Base-by-base conservation (phyloP, 2,797 vertebrate species). In the Smutsia gigantea region DNA sequence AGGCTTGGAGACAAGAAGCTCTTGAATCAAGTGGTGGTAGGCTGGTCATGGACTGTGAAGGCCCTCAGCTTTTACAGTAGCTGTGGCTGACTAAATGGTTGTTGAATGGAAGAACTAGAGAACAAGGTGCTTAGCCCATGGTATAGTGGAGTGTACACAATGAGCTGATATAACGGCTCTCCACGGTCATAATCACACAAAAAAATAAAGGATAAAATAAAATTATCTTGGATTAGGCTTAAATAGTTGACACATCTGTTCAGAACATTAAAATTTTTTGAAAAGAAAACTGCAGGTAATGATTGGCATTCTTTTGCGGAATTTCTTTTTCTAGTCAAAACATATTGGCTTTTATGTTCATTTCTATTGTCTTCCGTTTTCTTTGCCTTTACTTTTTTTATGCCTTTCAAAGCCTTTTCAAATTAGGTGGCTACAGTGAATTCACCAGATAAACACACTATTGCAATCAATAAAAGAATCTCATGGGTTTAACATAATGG, bases 251-350 rank as follows among this genome's bases (percentile, higher is more conserved):
- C 63, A 78, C 23, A 23, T 42, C 49, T 46, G 9, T 69, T 94
- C 63, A 84, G 42, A 69, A 85, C 17, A 81, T 55, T 46, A 34
- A 72, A 74, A 69, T 55, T 83, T 82, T 63, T 83, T 82, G 42
- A 53, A 87, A 94, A 85, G 68, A 74, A 87, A 94, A 95, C 87
- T 71, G 4, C 42, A 7, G 46, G 21, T 23, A 66, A 55, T 42
- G 37, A 77, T 71, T 94, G 31, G 27, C 9, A 83, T 81, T 93
- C 18, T 94, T 72, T 21, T 13, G 2, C 68, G 34, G 78, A 84
- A 91, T 79, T 84, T 85, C 25, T 4, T 72, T 91, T 87, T 90
- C 46, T 72, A 53, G 25, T 84, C 57, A 68, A 87, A 78, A 79
- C 12, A 42, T 63, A 37, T 34, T 39, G 15, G 17, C 29, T 61